These are phyloP conservation scores for Drosophila subobscura DNA, from an alignment of 1,140 invertebrate species.

Conservation along the genomic window DNA sequence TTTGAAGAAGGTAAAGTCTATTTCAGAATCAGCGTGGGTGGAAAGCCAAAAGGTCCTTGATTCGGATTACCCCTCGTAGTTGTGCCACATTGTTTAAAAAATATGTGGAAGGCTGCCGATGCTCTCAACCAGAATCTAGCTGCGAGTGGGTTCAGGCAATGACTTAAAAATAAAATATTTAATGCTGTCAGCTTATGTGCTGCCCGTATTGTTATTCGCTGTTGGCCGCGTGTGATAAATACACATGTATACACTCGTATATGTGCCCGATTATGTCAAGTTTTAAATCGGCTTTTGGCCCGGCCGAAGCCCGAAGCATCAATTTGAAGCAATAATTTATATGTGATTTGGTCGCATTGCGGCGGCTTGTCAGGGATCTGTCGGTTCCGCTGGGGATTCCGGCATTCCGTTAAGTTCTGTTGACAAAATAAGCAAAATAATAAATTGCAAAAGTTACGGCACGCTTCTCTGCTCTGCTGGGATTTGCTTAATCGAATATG, in stretches of 20 bases:
- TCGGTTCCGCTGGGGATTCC: conserved; percentile 11
- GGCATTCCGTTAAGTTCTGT: conserved; percentile 43
- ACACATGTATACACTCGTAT: conserved; percentile 32
- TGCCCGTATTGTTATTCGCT: conserved; percentile 17
- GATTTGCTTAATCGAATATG: conserved; percentile 76
- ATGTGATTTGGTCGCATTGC: conserved; percentile 53
- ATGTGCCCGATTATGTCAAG: conserved; percentile 28
- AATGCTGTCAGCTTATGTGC: conserved; percentile 39
- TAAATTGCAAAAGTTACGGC: conserved; percentile 70
- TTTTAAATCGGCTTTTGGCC: conserved; percentile 65
- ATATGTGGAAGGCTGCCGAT: too few species aligned
- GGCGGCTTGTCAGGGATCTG: conserved; percentile 38
- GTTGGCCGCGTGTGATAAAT: conserved; percentile 41
- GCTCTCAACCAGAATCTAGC: too few species aligned
- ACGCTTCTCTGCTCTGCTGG: conserved; percentile 35
- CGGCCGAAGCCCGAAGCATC: conserved; percentile 31
- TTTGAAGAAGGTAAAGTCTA: too few species aligned
- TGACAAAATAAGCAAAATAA: conserved; percentile 78
- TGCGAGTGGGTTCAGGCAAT: not conserved
- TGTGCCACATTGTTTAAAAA: too few species aligned
- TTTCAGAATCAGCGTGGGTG: too few species aligned
- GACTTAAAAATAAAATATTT: conserved; percentile 42
- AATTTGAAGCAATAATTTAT: conserved; percentile 74
- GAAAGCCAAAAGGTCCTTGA: too few species aligned
- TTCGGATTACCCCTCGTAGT: too few species aligned